These are phyloP conservation scores for Empidonax alnorum DNA, from an alignment of 2,113 vertebrate genomes.

Conservation along the genomic window DNA sequence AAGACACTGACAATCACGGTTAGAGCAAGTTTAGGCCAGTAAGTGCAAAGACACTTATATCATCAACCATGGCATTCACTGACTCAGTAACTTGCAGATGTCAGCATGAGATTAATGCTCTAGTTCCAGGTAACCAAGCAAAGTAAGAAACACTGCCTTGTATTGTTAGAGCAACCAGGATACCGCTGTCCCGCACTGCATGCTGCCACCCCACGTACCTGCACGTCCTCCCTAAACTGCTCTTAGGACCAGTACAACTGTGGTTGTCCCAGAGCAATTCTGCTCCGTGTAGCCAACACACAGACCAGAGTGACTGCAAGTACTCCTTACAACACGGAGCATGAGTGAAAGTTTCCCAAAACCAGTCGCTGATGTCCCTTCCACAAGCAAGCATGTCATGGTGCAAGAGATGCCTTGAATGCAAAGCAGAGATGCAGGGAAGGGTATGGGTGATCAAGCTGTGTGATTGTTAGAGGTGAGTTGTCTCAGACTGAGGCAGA, in stretches of 20 bases:
- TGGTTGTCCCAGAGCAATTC: neutral
- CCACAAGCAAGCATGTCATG: neutral
- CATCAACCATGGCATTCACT: neutral
- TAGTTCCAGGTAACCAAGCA: slow-evolving; percentile 9
- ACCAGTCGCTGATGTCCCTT: neutral
- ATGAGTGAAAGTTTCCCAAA: neutral
- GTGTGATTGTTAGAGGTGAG: neutral
- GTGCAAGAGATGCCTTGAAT: neutral
- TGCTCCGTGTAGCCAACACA: neutral
- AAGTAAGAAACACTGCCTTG: neutral
- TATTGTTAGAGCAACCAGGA: neutral
- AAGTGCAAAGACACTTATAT: neutral
- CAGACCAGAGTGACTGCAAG: neutral
- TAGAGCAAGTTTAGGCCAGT: slow-evolving; percentile 40
- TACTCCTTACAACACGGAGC: neutral
- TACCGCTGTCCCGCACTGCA: neutral
- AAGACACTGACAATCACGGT: neutral
- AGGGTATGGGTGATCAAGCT: neutral
- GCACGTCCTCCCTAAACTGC: neutral
- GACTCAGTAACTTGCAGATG: neutral
- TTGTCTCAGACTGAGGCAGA: neutral
- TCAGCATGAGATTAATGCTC: neutral
- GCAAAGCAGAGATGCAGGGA: neutral
- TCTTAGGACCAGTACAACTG: neutral
- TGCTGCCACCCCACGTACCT: neutral